Conservation (phyloP, 2,797 vertebrate genomes). For the Rhabdophis nuchalis region DNA sequence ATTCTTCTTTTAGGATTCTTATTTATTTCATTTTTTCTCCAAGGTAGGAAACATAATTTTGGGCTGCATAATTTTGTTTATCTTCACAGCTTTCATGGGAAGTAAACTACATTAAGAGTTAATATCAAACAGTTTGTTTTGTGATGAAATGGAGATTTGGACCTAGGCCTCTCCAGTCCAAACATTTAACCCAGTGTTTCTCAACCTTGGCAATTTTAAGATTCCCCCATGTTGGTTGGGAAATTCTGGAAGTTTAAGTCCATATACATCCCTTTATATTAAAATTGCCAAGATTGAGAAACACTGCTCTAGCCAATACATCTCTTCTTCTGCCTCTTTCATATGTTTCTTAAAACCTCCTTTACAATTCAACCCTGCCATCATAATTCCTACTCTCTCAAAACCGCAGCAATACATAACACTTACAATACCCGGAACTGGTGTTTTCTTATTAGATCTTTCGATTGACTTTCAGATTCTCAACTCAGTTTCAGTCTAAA, state of each 20-base stretch:
- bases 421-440: background rate
- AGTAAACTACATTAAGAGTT: background rate
- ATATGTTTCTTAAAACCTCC: background rate
- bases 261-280: background rate
- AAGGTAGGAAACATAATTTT: background rate
- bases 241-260: background rate
- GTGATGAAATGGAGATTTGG: background rate
- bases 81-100: background rate
- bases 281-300: background rate
- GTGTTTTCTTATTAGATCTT: background rate
- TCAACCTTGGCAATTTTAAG: background rate
- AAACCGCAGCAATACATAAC: no score
- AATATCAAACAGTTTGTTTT: background rate
- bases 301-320: background rate
- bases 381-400: background rate
- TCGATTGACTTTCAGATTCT: background rate
- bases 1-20: background rate
- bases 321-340: background rate
- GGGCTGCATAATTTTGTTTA: background rate
- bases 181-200: background rate
- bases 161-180: background rate
- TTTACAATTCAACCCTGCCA: background rate
- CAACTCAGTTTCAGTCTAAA: background rate
- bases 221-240: background rate
- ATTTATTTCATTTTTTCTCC: background rate